Evolutionary conservation across 2,888 invertebrate species (phyloP).

Genomic region (Steinernema hermaphroditum): DNA sequence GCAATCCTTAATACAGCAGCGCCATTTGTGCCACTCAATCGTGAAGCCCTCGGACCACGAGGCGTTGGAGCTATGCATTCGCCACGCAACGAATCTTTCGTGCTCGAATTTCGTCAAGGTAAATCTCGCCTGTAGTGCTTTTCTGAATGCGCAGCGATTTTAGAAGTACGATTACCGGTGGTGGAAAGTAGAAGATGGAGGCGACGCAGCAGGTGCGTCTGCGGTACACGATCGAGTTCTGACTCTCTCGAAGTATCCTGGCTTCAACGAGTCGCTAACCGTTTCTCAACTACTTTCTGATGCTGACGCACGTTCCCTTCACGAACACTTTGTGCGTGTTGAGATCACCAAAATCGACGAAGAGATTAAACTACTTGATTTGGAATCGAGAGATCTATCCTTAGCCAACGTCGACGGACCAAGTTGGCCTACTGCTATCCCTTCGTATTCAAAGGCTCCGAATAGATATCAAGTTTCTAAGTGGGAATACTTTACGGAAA

Average conservation of each 20-base stretch:
- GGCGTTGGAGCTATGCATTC: slow-evolving; percentile 62
- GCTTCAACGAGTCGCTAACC: slow-evolving; percentile 67
- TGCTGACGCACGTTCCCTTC: slow-evolving; percentile 68
- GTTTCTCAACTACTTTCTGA: slow-evolving; percentile 68
- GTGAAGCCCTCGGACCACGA: slow-evolving; percentile 52
- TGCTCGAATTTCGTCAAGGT: slow-evolving; percentile 38
- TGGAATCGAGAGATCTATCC: slow-evolving; percentile 65
- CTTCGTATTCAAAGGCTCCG: slow-evolving; percentile 74
- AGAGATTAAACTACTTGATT: slow-evolving; percentile 68
- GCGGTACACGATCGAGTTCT: slow-evolving; percentile 43
- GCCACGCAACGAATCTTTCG: slow-evolving; percentile 56
- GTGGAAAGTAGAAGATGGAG: slow-evolving; percentile 38
- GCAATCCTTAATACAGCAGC: slow-evolving; percentile 73
- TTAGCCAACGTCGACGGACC: slow-evolving; percentile 69
- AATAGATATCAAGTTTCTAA: slow-evolving; percentile 73
- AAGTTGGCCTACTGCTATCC: slow-evolving; percentile 79
- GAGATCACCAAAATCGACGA: slow-evolving; percentile 47
- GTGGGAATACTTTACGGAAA: slow-evolving; percentile 84
- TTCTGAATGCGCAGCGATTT: background rate
- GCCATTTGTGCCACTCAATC: slow-evolving; percentile 51
- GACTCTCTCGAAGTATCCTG: slow-evolving; percentile 30
- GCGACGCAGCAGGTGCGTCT: slow-evolving; percentile 39
- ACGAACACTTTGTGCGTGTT: slow-evolving; percentile 62
- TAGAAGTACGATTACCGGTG: slow-evolving; percentile 6
- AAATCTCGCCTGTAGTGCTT: background rate